phyloP scores from a whole-genome alignment of 2,888 invertebrate genomes.

The Blera fallax region DNA sequence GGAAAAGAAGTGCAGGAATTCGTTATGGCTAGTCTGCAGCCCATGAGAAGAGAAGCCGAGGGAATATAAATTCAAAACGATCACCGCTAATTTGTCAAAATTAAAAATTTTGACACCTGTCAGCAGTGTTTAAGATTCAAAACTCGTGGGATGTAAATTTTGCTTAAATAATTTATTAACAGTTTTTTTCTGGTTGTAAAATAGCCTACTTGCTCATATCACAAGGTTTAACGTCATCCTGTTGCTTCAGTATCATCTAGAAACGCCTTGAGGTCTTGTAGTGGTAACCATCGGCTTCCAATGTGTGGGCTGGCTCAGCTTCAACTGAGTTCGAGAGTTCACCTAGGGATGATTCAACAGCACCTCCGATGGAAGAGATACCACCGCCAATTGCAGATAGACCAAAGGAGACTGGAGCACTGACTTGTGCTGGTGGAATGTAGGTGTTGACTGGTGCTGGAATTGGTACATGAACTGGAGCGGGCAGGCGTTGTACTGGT shows the following conservation, averaged over 20 bases:
- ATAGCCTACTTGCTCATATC: slow-evolving; percentile 23
- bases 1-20: not conserved
- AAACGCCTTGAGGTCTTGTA: slow-evolving; percentile 57
- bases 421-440: not conserved
- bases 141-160: not conserved
- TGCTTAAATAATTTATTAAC: slow-evolving; percentile 46
- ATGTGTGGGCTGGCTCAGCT: slow-evolving; percentile 43
- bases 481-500: not conserved
- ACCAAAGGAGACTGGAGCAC: too few species aligned
- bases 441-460: slow-evolving; percentile 1
- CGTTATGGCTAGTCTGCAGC: not conserved
- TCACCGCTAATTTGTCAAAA: not conserved
- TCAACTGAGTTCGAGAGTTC: slow-evolving; percentile 12
- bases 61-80: too few species aligned
- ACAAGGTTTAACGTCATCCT: not conserved
- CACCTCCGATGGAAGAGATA: not conserved
- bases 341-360: not conserved
- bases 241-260: not conserved
- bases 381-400: not conserved
- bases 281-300: slow-evolving; percentile 61
- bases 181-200: not conserved
- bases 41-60: too few species aligned
- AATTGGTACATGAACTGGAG: not conserved
- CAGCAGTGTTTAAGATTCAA: not conserved
- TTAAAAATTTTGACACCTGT: not conserved